Base-by-base conservation (phyloP, 2,797 vertebrate genomes). In the Philypnodon macrostomus region DNA sequence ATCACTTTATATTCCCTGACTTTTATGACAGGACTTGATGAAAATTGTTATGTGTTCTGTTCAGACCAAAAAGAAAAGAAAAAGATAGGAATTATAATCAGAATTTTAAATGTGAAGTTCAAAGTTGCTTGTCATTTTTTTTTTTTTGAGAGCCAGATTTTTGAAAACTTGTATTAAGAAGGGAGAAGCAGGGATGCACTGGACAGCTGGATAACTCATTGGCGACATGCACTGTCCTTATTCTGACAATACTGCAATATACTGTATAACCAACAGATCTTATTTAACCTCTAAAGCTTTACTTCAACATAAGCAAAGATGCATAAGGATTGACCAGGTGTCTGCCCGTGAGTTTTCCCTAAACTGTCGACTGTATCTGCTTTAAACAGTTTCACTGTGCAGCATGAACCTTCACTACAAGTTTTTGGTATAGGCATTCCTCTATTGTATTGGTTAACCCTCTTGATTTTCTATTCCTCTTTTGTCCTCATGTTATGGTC, bases 31-130 rank as follows among this genome's bases (percentile, higher is more conserved):
- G 84, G 84, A 88, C 83, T 84, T 80, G 75, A 68, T 80, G 64
- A 84, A 68, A n/a, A 71, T 81, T 86, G 78, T 85, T n/a, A 60
- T 81, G 67, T 87, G 83, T 90, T 88, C 88, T 87, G 86, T 93
- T 93, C 88, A 80, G 92, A 96, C 93, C 94, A 96, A 96, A 96
- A 94, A 94, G 93, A 92, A 86, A 57, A 71, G 77, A 83, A 83
- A 77, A 79, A 67, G 21, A 73, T 70, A 77, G 72, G 67, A 84
- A 72, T 75, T 82, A 81, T 83, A 82, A 84, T 87, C 77, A 80
- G 58, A 83, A 70, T 87, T 88, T 87, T 88, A 85, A 75, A 88
- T 87, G 87, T 88, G 88, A 90, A 87, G 79, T 86, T 86, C 68
- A 82, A 33, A 80, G 68, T 84, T 85, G 74, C 75, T 84, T 85